Conservation (phyloP, 2,797 vertebrate genomes). For the Caiman crocodilus region DNA sequence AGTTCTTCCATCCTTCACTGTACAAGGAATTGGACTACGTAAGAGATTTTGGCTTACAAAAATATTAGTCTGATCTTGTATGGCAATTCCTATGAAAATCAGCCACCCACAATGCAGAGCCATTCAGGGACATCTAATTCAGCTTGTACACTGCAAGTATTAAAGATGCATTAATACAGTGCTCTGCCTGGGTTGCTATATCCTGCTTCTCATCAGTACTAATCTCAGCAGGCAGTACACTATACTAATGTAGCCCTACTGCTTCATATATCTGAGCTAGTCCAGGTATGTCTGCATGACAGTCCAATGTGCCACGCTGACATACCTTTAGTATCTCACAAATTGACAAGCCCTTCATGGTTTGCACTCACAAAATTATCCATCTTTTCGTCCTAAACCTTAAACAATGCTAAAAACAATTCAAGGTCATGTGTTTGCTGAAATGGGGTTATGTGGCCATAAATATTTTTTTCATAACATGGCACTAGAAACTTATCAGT, state of each 20-base stretch:
- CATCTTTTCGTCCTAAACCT: background rate
- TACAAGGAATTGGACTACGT: background rate
- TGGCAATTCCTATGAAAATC: background rate
- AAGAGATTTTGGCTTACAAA: background rate
- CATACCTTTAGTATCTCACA: background rate
- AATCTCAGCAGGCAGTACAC: too few species aligned
- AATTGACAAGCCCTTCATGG: background rate
- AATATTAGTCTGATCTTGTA: background rate
- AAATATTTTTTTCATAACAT: background rate
- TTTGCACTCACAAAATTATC: background rate
- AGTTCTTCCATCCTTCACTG: background rate
- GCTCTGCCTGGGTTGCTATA: too few species aligned
- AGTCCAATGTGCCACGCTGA: too few species aligned
- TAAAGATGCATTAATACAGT: too few species aligned
- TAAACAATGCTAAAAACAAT: background rate
- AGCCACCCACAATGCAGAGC: too few species aligned
- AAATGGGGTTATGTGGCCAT: constrained; percentile 66
- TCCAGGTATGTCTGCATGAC: too few species aligned
- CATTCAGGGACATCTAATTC: too few species aligned
- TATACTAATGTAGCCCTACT: too few species aligned
- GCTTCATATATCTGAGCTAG: too few species aligned
- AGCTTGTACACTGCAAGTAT: too few species aligned
- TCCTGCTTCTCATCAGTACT: too few species aligned
- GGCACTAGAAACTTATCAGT: constrained; percentile 14
- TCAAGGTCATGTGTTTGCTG: constrained; percentile 84